These are phyloP conservation scores for Hoplodrina ambigua DNA, from an alignment of 2,888 invertebrate genomes.

Conservation along the genomic window DNA sequence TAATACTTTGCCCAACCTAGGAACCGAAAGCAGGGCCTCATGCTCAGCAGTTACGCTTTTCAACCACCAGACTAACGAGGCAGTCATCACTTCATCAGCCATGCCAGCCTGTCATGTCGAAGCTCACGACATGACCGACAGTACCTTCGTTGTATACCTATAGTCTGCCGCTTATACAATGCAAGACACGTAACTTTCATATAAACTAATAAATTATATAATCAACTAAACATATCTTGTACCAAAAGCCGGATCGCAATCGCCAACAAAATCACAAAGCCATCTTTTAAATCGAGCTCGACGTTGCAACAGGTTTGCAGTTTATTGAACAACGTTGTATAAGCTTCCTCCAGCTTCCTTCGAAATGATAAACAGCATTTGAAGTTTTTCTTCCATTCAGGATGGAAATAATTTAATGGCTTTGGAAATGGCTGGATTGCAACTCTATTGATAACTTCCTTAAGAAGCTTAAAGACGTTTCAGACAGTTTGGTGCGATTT, in stretches of 20 bases:
- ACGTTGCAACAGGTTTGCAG: constrained; percentile 48
- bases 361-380: constrained; percentile 55
- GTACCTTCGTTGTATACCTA: no score
- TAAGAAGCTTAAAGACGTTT: constrained; percentile 10
- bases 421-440: constrained; percentile 37
- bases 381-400: constrained; percentile 39
- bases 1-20: no score
- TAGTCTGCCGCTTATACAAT: no score
- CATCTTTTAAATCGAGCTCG: constrained; percentile 40
- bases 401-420: constrained; percentile 54
- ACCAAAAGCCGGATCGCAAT: not conserved
- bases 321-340: constrained; percentile 42
- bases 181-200: no score
- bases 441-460: constrained; percentile 41
- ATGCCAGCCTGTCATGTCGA: no score
- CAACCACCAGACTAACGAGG: no score
- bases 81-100: no score
- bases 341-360: constrained; percentile 36
- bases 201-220: not conserved
- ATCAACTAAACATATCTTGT: not conserved
- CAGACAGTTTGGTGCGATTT: not conserved
- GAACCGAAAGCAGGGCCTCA: no score
- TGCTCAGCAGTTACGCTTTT: no score
- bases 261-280: constrained; percentile 34
- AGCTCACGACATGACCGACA: no score